Evolutionary conservation across 2,888 invertebrate species (phyloP).

Genomic region (Stramonita haemastoma): DNA sequence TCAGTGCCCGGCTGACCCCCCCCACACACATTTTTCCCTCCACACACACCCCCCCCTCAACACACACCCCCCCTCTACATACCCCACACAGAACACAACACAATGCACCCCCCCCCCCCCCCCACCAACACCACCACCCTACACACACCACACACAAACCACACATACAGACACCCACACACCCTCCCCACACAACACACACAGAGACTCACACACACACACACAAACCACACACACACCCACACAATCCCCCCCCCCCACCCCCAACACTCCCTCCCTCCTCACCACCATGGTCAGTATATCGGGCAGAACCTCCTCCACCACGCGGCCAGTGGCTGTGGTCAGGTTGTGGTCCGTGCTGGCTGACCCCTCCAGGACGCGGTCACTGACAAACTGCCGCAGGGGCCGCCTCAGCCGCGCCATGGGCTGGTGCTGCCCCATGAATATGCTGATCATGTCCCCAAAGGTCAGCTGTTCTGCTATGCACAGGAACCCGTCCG

Average conservation of each 20-base stretch:
- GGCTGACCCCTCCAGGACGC: slow-evolving; percentile 77
- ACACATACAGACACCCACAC: too few species aligned
- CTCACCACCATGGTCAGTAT: slow-evolving; percentile 78
- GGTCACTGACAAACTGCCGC: slow-evolving; percentile 78
- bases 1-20: too few species aligned
- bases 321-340: slow-evolving; percentile 78
- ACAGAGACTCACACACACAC: too few species aligned
- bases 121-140: too few species aligned
- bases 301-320: slow-evolving; percentile 77
- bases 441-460: slow-evolving; percentile 76
- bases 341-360: slow-evolving; percentile 78
- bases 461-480: slow-evolving; percentile 76
- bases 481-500: slow-evolving; percentile 70
- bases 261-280: background rate
- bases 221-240: background rate
- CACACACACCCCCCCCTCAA: too few species aligned
- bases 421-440: slow-evolving; percentile 78
- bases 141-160: too few species aligned
- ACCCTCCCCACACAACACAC: too few species aligned
- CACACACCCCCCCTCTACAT: too few species aligned
- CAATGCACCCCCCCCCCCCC: too few species aligned
- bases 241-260: background rate
- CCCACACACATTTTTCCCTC: too few species aligned
- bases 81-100: too few species aligned
- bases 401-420: slow-evolving; percentile 78